Evolutionary conservation across 35 echinoderm and acorn worm species (phyloP).

Genomic region (Ophiothrix spiculata): DNA sequence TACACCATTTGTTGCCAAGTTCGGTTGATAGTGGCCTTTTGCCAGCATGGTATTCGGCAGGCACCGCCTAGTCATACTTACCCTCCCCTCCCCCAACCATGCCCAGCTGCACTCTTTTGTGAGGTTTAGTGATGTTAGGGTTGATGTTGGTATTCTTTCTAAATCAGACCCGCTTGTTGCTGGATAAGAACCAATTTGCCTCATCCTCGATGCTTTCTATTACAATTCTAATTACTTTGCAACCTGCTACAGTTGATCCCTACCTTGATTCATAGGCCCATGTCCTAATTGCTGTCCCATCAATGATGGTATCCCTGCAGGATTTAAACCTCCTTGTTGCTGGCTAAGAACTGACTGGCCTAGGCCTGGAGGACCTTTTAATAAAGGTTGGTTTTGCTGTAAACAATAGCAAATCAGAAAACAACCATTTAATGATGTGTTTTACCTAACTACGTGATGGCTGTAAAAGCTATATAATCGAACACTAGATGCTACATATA

Average conservation of each 20-base stretch:
- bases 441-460: too few species aligned
- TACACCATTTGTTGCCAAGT: background rate
- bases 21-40: background rate
- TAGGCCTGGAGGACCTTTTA: constrained; percentile 28
- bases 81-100: background rate
- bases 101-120: background rate
- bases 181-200: too few species aligned
- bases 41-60: background rate
- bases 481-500: too few species aligned
- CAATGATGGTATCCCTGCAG: background rate
- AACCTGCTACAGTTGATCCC: background rate
- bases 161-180: too few species aligned
- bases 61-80: background rate
- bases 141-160: background rate
- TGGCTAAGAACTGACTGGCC: constrained; percentile 1
- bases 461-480: too few species aligned
- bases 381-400: constrained; percentile 25
- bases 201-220: background rate
- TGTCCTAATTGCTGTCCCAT: background rate
- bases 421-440: too few species aligned
- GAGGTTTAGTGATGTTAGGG: background rate
- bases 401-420: too few species aligned
- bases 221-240: background rate
- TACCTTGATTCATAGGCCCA: background rate
- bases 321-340: background rate